Conservation (phyloP, 2,888 invertebrate species). For the Anorthoa munda region DNA sequence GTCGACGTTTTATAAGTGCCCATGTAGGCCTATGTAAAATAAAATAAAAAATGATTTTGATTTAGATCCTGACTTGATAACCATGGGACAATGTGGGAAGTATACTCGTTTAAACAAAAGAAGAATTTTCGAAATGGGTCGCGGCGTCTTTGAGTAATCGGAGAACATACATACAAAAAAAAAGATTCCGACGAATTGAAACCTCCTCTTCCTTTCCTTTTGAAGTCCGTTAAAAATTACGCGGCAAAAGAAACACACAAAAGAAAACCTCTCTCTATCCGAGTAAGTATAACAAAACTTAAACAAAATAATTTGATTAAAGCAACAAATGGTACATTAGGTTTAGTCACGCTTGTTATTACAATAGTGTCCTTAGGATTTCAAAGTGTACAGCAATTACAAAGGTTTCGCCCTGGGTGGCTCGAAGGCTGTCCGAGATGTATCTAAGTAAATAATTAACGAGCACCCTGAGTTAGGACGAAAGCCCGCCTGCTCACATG, state of each 20-base stretch:
- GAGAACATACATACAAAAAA: no score
- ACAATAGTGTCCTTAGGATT: constrained; percentile 70
- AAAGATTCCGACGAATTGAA: no score
- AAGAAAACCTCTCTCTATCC: background rate
- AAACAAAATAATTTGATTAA: constrained; percentile 39
- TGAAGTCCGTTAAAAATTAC: no score
- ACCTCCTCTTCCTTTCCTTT: no score
- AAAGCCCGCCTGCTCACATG: constrained; percentile 68
- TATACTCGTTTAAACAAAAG: no score
- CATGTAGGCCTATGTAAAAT: no score
- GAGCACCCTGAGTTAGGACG: constrained; percentile 79
- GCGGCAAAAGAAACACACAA: background rate
- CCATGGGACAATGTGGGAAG: no score
- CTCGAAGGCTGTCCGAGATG: constrained; percentile 74
- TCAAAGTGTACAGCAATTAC: constrained; percentile 81
- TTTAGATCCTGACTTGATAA: no score
- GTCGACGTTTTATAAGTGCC: no score
- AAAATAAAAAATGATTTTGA: no score
- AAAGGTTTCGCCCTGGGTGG: constrained; percentile 72
- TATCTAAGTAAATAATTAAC: constrained; percentile 84
- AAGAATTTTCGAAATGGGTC: no score
- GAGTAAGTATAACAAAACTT: constrained; percentile 5
- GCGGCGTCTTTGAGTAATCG: no score
- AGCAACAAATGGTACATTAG: constrained; percentile 26
- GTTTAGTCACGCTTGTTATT: constrained; percentile 52